Conservation (phyloP, 2,888 invertebrate species). For the Agriotes lineatus region DNA sequence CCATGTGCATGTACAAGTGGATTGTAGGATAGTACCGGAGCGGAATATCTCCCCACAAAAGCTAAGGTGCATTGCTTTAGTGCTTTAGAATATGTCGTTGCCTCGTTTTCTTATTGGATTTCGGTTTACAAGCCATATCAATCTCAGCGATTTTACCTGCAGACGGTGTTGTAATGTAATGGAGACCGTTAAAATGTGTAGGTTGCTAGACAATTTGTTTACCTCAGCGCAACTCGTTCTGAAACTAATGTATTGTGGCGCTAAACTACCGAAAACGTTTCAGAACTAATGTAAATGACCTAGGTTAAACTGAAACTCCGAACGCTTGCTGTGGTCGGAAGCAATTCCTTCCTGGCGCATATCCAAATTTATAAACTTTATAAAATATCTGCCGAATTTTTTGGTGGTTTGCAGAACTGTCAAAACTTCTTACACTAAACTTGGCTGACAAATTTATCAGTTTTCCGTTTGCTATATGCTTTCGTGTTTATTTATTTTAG, state of each 20-base stretch:
- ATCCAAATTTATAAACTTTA: conserved; percentile 35
- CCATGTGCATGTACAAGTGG: not conserved
- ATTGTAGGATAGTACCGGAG: not conserved
- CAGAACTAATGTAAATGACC: conserved; percentile 10
- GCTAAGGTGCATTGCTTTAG: not conserved
- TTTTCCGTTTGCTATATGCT: conserved; percentile 21
- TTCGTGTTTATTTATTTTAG: conserved; percentile 10
- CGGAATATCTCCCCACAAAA: not conserved
- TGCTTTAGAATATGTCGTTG: not conserved
- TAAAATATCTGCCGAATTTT: conserved; percentile 34
- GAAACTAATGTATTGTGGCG: not conserved
- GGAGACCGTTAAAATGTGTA: too few relatives aligned
- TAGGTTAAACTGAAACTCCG: conserved; percentile 18
- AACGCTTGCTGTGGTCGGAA: conserved; percentile 11
- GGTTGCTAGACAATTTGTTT: not conserved
- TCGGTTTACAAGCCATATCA: too few relatives aligned
- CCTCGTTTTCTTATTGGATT: too few relatives aligned
- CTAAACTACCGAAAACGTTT: not conserved
- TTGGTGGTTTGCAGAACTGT: conserved; percentile 35
- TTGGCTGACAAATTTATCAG: conserved; percentile 37
- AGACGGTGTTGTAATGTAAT: too few relatives aligned
- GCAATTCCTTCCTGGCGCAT: conserved; percentile 30
- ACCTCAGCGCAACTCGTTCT: not conserved
- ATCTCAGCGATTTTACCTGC: too few relatives aligned
- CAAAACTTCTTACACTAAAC: conserved; percentile 34